Evolutionary conservation across 2,888 invertebrate species (phyloP).

Genomic region (Aphidius colemani): DNA sequence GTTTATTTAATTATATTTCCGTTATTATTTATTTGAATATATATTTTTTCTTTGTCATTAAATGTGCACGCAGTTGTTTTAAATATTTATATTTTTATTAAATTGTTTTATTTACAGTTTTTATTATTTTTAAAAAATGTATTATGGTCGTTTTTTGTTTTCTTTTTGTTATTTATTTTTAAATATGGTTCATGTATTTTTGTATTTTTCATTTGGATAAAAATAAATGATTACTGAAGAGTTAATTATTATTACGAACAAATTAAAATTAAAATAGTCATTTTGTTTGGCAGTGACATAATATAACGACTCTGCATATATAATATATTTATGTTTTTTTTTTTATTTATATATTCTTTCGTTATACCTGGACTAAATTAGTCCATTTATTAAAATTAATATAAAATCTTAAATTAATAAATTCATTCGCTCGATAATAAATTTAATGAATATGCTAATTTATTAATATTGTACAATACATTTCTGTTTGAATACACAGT

Average conservation of each 20-base stretch:
- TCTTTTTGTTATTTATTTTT: constrained; percentile 10
- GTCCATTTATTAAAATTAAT: too few relatives aligned
- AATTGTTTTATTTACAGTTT: constrained; percentile 34
- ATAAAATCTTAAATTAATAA: too few relatives aligned
- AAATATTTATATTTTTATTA: constrained; percentile 27
- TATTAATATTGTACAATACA: too few relatives aligned
- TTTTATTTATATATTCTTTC: constrained; percentile 16
- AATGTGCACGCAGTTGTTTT: constrained; percentile 30
- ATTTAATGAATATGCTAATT: too few relatives aligned
- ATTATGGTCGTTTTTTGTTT: constrained; percentile 14
- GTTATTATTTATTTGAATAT: constrained; percentile 26
- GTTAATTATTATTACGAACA: constrained; percentile 14
- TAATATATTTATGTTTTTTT: constrained; percentile 5
- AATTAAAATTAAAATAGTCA: neutral
- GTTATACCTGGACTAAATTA: too few relatives aligned
- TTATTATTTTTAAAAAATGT: constrained; percentile 27
- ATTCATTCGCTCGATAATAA: too few relatives aligned
- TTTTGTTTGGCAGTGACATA: constrained; percentile 21
- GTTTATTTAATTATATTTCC: constrained; percentile 29
- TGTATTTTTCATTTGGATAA: constrained; percentile 1
- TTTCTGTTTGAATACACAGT: too few relatives aligned
- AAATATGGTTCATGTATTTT: neutral
- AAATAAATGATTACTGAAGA: constrained; percentile 15
- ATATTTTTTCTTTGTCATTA: constrained; percentile 27
- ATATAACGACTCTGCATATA: neutral